Base-by-base conservation (phyloP, 2,113 vertebrate species). In the Rhabdomys dilectus region DNA sequence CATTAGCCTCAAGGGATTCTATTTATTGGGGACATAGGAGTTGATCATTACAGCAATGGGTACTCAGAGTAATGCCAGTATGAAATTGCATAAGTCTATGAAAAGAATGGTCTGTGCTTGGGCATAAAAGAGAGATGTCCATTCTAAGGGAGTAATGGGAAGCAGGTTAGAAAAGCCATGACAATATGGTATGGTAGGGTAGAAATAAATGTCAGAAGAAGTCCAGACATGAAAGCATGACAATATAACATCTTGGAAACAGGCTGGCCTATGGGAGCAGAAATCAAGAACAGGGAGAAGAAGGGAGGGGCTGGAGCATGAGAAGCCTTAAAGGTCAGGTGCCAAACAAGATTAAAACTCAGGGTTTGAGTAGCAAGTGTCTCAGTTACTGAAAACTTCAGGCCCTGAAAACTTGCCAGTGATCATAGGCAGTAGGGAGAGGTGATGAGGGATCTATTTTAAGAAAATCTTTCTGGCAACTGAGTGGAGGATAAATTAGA, bases 161-260 rank as follows among this genome's bases (percentile, higher is more conserved):
- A 76, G 31, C 64, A 88, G 84, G 26, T 62, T 94, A 73, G 70
- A 26, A 45, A 85, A 89, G 5, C 12, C n/a, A 72, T 64, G 10
- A 60, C 48, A 51, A 42, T 89, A 73, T 96, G n/a, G 13, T 8
- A 19, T 78, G 58, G 66, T 62, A 70, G 19, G 15, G 34, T 42
- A 42, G 81, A 56, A 80, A 88, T 51, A 48, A 64, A 93, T 64
- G 48, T 85, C 34, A 94, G 93, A 75, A 92, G 62, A 77, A 78
- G 16, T n/a, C 26, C 56, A 89, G 45, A 82, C 34, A 6, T 68
- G 80, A 70, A 70, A 22, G 13, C 12, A 58, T 17, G 70, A 26
- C 9, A 13, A 4, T 31, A 12, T 15, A 64, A 21, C 12, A 58
- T 12, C 64, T 93, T 13, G 60, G 53, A 36, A 75, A 70, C 45